These are phyloP conservation scores for Henicopernis longicauda DNA, from an alignment of 2,113 vertebrate genomes.

Conservation along the genomic window DNA sequence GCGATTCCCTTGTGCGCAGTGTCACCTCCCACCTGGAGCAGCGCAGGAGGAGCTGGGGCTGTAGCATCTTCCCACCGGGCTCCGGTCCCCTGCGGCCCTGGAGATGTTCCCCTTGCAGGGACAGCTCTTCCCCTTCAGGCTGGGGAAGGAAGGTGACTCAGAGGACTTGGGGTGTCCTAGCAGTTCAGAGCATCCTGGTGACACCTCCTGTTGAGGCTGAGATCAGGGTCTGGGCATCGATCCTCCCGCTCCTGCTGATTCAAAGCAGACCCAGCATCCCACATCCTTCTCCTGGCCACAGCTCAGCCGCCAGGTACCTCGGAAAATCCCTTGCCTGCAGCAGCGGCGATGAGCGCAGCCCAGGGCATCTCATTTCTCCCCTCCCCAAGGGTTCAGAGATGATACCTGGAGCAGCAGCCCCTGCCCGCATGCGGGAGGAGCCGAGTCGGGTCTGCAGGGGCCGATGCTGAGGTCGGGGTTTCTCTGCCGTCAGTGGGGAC, in stretches of 20 bases:
- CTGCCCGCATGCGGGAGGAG: accelerated
- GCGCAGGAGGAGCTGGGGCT: not conserved
- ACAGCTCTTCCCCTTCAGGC: not conserved
- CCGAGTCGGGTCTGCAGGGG: not conserved
- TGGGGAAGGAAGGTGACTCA: not conserved
- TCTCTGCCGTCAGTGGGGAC: not conserved
- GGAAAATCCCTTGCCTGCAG: not conserved
- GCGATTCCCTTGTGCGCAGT: accelerated
- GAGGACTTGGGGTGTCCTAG: not conserved
- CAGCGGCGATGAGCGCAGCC: accelerated
- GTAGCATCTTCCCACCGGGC: not conserved
- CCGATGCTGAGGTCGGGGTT: not conserved
- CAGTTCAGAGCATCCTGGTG: not conserved
- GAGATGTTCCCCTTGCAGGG: not conserved
- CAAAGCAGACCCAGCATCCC: not conserved
- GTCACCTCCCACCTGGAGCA: not conserved
- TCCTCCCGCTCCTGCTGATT: accelerated
- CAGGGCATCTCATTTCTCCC: not conserved
- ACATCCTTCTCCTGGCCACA: accelerated
- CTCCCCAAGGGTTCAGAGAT: not conserved
- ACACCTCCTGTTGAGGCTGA: accelerated
- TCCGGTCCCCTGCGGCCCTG: not conserved
- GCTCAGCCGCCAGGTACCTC: not conserved
- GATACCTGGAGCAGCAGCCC: not conserved
- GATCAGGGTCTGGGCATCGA: accelerated